phyloP scores from a whole-genome alignment of 2,797 vertebrate species.

The Loriculus beryllinus region DNA sequence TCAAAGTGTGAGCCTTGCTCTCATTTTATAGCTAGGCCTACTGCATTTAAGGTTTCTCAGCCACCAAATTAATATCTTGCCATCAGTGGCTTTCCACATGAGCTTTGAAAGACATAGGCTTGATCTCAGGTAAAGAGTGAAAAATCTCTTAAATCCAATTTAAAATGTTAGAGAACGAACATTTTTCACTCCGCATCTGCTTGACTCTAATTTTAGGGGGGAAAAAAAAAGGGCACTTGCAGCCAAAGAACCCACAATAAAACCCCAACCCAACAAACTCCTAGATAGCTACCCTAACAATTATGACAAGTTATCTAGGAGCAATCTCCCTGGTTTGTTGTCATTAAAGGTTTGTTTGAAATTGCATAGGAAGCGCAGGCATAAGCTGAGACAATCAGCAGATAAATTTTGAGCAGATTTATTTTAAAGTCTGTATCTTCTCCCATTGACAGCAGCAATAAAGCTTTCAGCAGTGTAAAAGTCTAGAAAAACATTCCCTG shows the following conservation, averaged over 20 bases:
- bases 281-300: neutral
- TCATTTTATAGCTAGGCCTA: neutral
- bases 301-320: neutral
- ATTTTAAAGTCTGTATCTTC: conserved; percentile 64
- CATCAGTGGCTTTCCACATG: neutral
- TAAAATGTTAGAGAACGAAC: neutral
- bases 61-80: neutral
- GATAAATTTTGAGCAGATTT: conserved; percentile 53
- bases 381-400: neutral
- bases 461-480: conserved; percentile 72
- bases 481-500: conserved; percentile 68
- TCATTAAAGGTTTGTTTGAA: neutral
- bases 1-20: neutral
- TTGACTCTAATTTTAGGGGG: neutral
- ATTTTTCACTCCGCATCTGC: neutral
- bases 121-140: neutral
- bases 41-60: neutral
- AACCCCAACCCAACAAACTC: neutral
- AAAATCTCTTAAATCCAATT: neutral
- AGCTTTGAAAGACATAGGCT: neutral
- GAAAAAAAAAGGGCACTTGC: rapidly evolving
- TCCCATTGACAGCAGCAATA: conserved; percentile 51
- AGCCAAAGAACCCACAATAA: neutral
- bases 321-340: neutral
- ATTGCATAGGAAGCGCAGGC: neutral